Percentiles rank a stretch among this genome's conserved stretches.
Evolutionary conservation across 2,113 vertebrate species (phyloP).

Genomic region (Pheucticus melanocephalus): DNA sequence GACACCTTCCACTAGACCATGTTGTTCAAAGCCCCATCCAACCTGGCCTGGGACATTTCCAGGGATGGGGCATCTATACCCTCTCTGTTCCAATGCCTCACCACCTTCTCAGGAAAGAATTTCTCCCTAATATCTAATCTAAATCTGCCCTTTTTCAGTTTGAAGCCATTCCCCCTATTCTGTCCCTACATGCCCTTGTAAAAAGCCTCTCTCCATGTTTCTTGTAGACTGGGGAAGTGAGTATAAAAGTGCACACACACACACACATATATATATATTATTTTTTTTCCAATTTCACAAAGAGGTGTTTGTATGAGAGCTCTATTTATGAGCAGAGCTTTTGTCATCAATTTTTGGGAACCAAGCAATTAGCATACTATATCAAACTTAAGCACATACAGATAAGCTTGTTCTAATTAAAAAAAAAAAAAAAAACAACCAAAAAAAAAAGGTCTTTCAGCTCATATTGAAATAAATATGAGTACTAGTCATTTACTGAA

Average conservation of each 20-base stretch:
- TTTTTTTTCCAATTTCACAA: neutral
- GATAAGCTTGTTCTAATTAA: neutral
- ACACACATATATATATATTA: too few relatives aligned
- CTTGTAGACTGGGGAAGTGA: neutral
- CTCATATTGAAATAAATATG: neutral
- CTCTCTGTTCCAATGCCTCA: neutral
- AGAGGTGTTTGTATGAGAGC: neutral
- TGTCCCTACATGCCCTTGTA: neutral
- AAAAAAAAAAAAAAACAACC: neutral
- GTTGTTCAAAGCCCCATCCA: neutral
- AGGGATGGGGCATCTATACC: fast-evolving
- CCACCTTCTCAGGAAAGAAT: neutral
- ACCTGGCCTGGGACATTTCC: neutral
- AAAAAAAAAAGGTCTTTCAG: neutral
- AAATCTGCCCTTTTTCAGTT: neutral
- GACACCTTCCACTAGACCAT: neutral
- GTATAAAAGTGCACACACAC: neutral
- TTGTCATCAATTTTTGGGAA: neutral
- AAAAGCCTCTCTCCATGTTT: neutral
- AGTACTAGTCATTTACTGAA: neutral
- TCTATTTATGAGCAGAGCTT: neutral
- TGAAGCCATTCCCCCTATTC: neutral
- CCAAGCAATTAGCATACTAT: neutral
- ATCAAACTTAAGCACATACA: neutral
- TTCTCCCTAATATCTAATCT: neutral